Evolutionary conservation across 2,113 vertebrate genomes (phyloP), one percentile per base, ranked within the genome.

Genomic region (Boulengeromyrus knoepffleri): DNA sequence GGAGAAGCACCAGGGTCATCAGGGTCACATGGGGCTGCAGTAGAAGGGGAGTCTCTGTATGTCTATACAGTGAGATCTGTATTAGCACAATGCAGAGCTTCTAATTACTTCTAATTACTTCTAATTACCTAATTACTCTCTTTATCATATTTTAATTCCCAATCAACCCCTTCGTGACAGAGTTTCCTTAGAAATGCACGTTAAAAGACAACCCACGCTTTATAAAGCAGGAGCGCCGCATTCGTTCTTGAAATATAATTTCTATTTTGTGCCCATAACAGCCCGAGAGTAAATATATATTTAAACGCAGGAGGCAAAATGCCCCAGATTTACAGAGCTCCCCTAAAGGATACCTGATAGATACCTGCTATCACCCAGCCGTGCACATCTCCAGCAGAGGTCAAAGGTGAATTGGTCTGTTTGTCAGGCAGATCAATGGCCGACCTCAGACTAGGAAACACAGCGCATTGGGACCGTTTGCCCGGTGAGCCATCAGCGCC

Each of bases 371-470:
- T 91, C 42, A 83, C 92, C 92, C 91, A 92, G 90, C 93, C 91
- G 90, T 91, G 90, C 84, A 92, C 89, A 47, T 93, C 96, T 93
- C 92, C 92, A 92, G 94, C 92, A 96, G 96, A 97, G 96, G 96
- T 97, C 96, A 96, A 21, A 4, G 49, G 91, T 95, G 91, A 94
- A 92, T 90, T 91, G 90, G 91, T 89, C 93, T 95, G 92, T 95
- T 94, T 93, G 92, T 96, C 93, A 95, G 95, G 91, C 94, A 95
- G 96, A 98, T 97, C 97, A 95, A 96, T 96, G 93, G 92, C 77
- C 93, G 92, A 92, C 92, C 94, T 94, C 95, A 95, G 95, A 97
- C 96, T 95, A 95, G 90, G 91, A 89, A 97, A 96, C 95, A 94
- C 97, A 96, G 96, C 95, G 96, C 94, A 95, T 92, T 93, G 90